These are phyloP conservation scores for Globodera rostochiensis DNA, from an alignment of 1,140 invertebrate genomes.

Conservation along the genomic window DNA sequence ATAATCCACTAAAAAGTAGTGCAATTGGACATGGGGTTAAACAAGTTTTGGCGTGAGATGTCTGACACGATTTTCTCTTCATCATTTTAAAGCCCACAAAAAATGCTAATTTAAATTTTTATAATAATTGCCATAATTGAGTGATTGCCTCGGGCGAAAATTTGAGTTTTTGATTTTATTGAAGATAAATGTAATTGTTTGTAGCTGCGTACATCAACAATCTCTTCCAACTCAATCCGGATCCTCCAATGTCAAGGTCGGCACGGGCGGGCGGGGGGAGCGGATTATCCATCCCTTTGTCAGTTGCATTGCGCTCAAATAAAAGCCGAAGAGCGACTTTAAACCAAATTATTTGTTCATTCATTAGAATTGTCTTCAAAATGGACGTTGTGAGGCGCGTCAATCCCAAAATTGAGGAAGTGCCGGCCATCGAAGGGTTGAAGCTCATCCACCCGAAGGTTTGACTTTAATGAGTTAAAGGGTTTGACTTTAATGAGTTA, in stretches of 20 bases:
- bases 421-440: conserved; percentile 56
- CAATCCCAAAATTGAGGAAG: conserved; percentile 54
- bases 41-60: too few relatives aligned
- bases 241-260: not conserved
- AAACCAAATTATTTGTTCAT: not conserved
- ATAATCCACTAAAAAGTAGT: too few relatives aligned
- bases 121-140: too few relatives aligned
- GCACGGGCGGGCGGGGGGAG: not conserved
- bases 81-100: too few relatives aligned
- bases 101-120: too few relatives aligned
- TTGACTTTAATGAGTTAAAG: too few relatives aligned
- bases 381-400: conserved; percentile 53
- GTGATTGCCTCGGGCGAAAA: too few relatives aligned
- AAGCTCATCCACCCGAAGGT: conserved; percentile 62
- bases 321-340: not conserved
- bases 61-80: too few relatives aligned
- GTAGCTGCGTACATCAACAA: not conserved
- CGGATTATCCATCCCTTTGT: too few relatives aligned
- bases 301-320: not conserved
- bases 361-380: not conserved
- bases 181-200: not conserved
- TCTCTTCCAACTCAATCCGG: not conserved
- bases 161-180: too few relatives aligned
- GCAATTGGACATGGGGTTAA: too few relatives aligned
- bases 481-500: too few relatives aligned